Evolutionary conservation across 1,140 invertebrate genomes (phyloP).

Genomic region (Bicyclus anynana): DNA sequence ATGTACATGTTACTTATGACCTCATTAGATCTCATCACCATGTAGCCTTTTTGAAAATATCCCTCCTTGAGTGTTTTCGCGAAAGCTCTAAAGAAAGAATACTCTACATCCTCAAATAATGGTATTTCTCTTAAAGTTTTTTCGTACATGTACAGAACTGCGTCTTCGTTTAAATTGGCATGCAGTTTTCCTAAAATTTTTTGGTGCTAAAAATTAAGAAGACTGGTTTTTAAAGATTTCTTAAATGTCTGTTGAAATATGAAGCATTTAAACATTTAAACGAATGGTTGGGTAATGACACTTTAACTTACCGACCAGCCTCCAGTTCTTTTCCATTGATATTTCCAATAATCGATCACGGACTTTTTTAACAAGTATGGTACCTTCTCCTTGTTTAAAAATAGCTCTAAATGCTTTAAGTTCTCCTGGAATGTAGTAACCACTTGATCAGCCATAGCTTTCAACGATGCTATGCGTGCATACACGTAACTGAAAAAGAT

Average conservation of each 20-base stretch:
- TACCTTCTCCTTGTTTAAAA: slow-evolving; percentile 65
- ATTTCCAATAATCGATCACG: slow-evolving; percentile 66
- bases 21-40: slow-evolving; percentile 66
- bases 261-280: slow-evolving; percentile 5
- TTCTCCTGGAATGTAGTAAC: slow-evolving; percentile 67
- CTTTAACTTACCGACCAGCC: slow-evolving; percentile 64
- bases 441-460: slow-evolving; percentile 64
- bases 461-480: slow-evolving; percentile 64
- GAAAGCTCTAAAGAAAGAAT: slow-evolving; percentile 72
- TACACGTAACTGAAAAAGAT: slow-evolving; percentile 61
- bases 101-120: slow-evolving; percentile 69
- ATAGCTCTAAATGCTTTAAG: slow-evolving; percentile 64
- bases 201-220: slow-evolving; percentile 53
- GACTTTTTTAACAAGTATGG: slow-evolving; percentile 48
- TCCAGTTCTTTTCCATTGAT: slow-evolving; percentile 72
- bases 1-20: slow-evolving; percentile 65
- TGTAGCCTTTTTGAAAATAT: slow-evolving; percentile 72
- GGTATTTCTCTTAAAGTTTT: slow-evolving; percentile 70
- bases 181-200: slow-evolving; percentile 68
- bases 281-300: slow-evolving; percentile 5
- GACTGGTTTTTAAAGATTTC: slow-evolving; percentile 21
- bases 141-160: slow-evolving; percentile 71
- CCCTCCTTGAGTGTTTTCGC: slow-evolving; percentile 65
- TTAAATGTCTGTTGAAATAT: slow-evolving; percentile 14
- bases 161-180: slow-evolving; percentile 71